phyloP scores from a whole-genome alignment of 2,888 invertebrate species.

The Zonitis immaculata region DNA sequence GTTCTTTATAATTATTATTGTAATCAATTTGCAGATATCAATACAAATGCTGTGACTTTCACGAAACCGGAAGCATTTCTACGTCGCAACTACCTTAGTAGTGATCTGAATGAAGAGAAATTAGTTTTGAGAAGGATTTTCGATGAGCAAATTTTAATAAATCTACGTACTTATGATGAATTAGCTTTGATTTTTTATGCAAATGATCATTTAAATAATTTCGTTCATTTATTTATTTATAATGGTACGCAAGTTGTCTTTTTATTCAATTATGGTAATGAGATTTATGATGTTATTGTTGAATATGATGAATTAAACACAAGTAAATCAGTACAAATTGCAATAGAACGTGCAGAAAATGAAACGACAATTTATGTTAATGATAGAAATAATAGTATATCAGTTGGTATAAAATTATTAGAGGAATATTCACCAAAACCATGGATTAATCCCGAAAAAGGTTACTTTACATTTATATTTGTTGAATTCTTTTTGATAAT shows the following conservation, averaged over 20 bases:
- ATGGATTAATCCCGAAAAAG: constrained; percentile 77
- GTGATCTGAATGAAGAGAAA: constrained; percentile 53
- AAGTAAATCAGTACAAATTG: constrained; percentile 82
- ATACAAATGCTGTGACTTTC: constrained; percentile 83
- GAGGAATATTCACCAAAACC: constrained; percentile 79
- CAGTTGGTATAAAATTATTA: constrained; percentile 64
- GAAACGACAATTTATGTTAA: constrained; percentile 78
- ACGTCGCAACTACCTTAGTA: constrained; percentile 69
- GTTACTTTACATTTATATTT: constrained; percentile 48
- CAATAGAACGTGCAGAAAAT: constrained; percentile 70
- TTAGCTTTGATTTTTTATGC: constrained; percentile 82
- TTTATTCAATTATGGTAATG: constrained; percentile 76
- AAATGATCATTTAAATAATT: constrained; percentile 90
- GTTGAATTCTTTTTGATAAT: neutral
- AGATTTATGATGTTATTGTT: constrained; percentile 74
- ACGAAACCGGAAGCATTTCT: constrained; percentile 74
- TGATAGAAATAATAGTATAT: constrained; percentile 65
- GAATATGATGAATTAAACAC: constrained; percentile 69
- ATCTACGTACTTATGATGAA: constrained; percentile 80
- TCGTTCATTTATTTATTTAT: constrained; percentile 81
- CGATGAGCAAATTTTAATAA: constrained; percentile 76
- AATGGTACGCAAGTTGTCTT: constrained; percentile 77
- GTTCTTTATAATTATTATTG: too few species aligned
- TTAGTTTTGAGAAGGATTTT: constrained; percentile 66
- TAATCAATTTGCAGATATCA: constrained; percentile 66